Percentiles rank a stretch among this genome's conserved stretches.
Conservation (phyloP, 2,113 vertebrate species). For the Labrus mixtus region DNA sequence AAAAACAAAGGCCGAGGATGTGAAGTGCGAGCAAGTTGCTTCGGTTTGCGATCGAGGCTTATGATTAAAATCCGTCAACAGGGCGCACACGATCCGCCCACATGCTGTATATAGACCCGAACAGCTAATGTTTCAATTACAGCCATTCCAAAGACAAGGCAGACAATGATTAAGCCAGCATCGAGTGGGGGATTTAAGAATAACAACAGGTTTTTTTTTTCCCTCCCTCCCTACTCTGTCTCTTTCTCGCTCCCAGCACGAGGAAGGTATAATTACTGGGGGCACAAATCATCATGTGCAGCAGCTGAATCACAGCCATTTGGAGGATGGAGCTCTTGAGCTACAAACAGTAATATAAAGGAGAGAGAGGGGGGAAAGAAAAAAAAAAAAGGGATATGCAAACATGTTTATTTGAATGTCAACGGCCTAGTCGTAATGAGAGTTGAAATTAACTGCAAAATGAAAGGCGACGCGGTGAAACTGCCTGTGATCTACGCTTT, state of each 20-base stretch:
- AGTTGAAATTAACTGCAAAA: constrained; percentile 46
- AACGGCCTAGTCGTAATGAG: constrained; percentile 29
- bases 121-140: constrained; percentile 81
- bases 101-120: constrained; percentile 67
- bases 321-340: constrained; percentile 50
- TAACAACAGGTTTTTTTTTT: constrained; percentile 54
- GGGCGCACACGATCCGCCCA: constrained; percentile 61
- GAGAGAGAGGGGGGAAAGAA: too few relatives aligned
- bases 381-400: constrained; percentile 30
- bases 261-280: constrained; percentile 76
- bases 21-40: constrained; percentile 37
- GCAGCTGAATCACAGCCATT: constrained; percentile 64
- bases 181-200: constrained; percentile 76
- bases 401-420: constrained; percentile 64
- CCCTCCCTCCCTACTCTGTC: neutral
- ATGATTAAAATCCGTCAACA: constrained; percentile 70
- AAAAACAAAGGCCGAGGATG: constrained; percentile 1
- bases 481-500: constrained; percentile 24
- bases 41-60: constrained; percentile 49
- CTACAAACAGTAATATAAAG: constrained; percentile 22
- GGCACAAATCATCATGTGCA: constrained; percentile 70
- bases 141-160: constrained; percentile 72
- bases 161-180: constrained; percentile 77
- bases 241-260: constrained; percentile 26
- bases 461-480: constrained; percentile 27